phyloP scores from a whole-genome alignment of 1,140 invertebrate genomes.

The Trichonephila inaurata region DNA sequence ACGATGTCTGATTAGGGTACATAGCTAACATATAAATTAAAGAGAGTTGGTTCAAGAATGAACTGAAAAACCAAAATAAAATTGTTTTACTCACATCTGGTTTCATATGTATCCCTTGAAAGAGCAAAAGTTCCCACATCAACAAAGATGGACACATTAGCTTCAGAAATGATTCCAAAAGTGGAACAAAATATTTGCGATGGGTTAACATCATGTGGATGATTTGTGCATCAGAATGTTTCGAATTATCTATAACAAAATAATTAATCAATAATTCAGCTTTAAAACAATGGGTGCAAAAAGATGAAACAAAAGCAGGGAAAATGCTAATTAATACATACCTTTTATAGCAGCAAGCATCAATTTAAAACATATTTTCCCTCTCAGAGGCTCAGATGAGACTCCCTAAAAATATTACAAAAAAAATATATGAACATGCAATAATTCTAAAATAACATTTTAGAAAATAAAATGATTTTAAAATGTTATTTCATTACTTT shows the following conservation, averaged over 20 bases:
- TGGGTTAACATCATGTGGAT: constrained; percentile 27
- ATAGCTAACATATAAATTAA: no score
- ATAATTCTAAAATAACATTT: no score
- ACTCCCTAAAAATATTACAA: background rate
- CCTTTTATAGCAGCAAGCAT: constrained; percentile 51
- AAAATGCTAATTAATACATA: constrained; percentile 17
- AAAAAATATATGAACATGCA: no score
- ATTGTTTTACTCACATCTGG: background rate
- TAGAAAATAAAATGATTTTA: no score
- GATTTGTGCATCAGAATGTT: background rate
- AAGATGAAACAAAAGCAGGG: background rate
- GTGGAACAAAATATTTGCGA: constrained; percentile 48
- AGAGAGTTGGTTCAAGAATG: no score
- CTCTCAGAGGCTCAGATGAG: background rate
- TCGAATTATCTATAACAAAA: constrained; percentile 37
- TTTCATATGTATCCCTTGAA: constrained; percentile 47
- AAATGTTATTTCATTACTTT: no score
- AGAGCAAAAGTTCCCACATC: constrained; percentile 58
- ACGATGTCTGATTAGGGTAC: no score
- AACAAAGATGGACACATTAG: constrained; percentile 46
- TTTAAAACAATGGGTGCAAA: no score
- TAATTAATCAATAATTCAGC: background rate
- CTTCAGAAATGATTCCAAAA: constrained; percentile 36
- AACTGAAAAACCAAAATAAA: no score
- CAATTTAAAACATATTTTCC: constrained; percentile 48